Conservation (phyloP, 2,797 vertebrate genomes). For the Oreortyx pictus region DNA sequence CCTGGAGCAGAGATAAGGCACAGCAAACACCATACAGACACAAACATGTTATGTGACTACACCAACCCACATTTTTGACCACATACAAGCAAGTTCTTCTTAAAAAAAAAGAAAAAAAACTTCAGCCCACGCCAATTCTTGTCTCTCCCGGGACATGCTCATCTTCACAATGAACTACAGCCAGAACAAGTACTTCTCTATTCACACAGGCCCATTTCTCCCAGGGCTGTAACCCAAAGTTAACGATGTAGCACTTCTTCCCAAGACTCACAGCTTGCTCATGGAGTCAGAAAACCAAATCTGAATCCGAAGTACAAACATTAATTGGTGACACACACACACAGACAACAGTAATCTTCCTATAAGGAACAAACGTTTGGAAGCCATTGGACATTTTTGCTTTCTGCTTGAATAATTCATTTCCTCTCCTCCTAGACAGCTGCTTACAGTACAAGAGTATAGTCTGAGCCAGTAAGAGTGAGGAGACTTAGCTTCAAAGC, state of each 20-base stretch:
- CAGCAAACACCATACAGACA: background rate
- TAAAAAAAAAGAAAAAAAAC: background rate
- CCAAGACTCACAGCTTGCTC: background rate
- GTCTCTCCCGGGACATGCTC: background rate
- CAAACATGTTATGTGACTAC: background rate
- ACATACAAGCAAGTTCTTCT: background rate
- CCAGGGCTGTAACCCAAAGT: background rate
- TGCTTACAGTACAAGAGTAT: background rate
- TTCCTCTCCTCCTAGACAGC: background rate
- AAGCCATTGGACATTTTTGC: background rate
- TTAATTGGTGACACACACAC: background rate
- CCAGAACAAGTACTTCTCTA: background rate
- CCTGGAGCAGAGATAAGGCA: background rate
- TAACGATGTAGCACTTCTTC: background rate
- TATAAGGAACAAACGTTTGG: background rate
- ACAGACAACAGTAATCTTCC: background rate
- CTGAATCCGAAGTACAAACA: background rate
- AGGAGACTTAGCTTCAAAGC: background rate
- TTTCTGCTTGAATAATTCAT: background rate
- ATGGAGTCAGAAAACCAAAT: background rate
- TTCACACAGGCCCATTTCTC: background rate
- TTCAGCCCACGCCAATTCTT: background rate
- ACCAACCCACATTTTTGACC: background rate
- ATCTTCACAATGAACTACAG: background rate
- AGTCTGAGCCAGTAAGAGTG: background rate